Conservation (phyloP, 2,113 vertebrate genomes). For the Maccullochella peelii region DNA sequence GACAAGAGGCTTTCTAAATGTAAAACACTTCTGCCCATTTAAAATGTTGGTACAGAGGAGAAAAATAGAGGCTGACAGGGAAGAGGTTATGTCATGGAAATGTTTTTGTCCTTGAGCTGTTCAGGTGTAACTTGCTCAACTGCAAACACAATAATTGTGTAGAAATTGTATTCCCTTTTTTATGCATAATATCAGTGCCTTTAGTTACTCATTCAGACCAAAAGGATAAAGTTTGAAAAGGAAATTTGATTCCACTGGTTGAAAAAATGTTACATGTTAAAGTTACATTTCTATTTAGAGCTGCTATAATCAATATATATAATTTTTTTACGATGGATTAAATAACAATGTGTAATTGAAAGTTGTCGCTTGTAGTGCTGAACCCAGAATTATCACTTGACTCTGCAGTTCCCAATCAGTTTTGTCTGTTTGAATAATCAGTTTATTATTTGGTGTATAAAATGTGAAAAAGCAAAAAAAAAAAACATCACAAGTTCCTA, state of each 20-base stretch:
- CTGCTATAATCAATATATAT: background rate
- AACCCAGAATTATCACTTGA: too few species aligned
- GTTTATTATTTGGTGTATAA: too few species aligned
- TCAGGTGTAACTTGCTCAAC: background rate
- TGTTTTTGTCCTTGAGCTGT: background rate
- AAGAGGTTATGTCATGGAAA: conserved; percentile 9
- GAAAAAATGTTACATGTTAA: background rate
- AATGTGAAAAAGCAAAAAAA: too few species aligned
- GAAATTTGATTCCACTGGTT: background rate
- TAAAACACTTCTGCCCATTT: conserved; percentile 10
- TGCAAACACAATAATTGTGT: too few species aligned
- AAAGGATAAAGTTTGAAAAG: background rate
- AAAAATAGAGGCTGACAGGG: conserved; percentile 7
- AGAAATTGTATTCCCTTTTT: background rate
- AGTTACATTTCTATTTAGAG: background rate
- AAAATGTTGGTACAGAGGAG: conserved; percentile 12
- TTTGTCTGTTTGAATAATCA: too few species aligned
- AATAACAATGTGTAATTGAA: too few species aligned
- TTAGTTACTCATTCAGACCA: background rate
- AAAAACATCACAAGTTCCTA: too few species aligned
- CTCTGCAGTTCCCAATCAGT: too few species aligned
- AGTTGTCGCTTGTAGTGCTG: too few species aligned
- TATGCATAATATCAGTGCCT: background rate
- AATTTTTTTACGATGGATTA: too few species aligned
- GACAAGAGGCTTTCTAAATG: conserved; percentile 50